phyloP scores from a whole-genome alignment of 2,797 vertebrate genomes.

The Anguilla anguilla region DNA sequence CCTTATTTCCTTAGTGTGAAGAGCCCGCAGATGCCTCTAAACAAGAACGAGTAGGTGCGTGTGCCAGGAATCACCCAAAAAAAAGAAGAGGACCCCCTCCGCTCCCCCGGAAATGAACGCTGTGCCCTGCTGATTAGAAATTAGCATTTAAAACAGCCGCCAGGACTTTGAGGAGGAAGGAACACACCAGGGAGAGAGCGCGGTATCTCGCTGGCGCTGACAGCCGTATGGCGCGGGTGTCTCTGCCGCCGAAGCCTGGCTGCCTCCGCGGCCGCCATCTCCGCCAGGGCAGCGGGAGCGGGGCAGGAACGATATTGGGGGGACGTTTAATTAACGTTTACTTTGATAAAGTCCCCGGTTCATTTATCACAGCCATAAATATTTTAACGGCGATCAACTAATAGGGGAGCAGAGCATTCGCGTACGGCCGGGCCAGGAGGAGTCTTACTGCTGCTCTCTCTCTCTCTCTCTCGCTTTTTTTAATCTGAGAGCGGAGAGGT shows the following conservation, averaged over 20 bases:
- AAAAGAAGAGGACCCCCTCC: neutral
- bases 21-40: neutral
- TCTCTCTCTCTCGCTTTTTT: neutral
- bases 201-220: neutral
- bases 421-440: slow-evolving; percentile 27
- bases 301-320: neutral
- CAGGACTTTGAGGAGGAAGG: slow-evolving; percentile 31
- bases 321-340: slow-evolving; percentile 59
- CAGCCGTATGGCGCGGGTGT: neutral
- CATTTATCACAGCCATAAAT: slow-evolving; percentile 67
- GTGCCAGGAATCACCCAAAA: slow-evolving; percentile 9
- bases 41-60: neutral
- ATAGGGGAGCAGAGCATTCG: slow-evolving; percentile 60
- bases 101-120: neutral
- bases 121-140: slow-evolving; percentile 25
- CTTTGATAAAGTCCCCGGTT: slow-evolving; percentile 57
- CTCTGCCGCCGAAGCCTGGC: neutral
- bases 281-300: neutral
- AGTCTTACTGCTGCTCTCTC: neutral
- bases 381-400: slow-evolving; percentile 65
- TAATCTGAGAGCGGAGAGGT: neutral
- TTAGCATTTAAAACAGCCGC: slow-evolving; percentile 20
- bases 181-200: slow-evolving; percentile 7
- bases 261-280: neutral
- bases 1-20: neutral